Evolutionary conservation across 2,797 vertebrate genomes (phyloP), one percentile per base, ranked within the genome.

Genomic region (Microchirus variegatus): DNA sequence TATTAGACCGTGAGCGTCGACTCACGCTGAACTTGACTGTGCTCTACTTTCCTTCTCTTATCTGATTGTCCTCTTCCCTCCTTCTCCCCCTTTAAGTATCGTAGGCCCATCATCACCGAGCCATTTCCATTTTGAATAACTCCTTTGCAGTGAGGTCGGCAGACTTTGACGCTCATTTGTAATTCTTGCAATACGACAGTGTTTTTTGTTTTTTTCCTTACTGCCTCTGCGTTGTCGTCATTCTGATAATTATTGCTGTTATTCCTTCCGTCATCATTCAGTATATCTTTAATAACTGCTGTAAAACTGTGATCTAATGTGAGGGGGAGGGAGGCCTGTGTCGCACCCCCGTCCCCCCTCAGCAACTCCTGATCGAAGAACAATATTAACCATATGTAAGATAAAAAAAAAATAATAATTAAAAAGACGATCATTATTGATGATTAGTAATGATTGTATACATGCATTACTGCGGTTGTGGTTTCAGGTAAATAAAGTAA

Each of bases 401-500:
- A 86, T 74, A 83, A 22, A 4, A 22, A 22, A 22, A 22, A 22
- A 22, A n/a, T n/a, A n/a, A n/a, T n/a, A n/a, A n/a, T n/a, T n/a
- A n/a, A 22, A 22, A 78, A 73, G 68, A 68, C 26, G 38, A 82
- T 88, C 80, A 81, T 88, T 90, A 80, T 81, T 77, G 53, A 70
- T 58, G 67, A 76, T 48, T 61, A 53, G 87, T 78, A 77, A 87
- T 85, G 87, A 87, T 90, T 91, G 88, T 89, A n/a, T n/a, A 87
- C 64, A 77, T 87, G 83, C 85, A 87, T 91, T 87, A 85, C 79
- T 80, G 77, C 82, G 82, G 78, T 84, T 90, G 86, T 90, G 84
- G 73, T 92, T 91, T 91, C 89, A 90, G 90, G 91, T 90, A 90
- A 93, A 92, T 92, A 92, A 92, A 87, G 82, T 57, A 61, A 68